A percentile compares a stretch with the other conserved stretches of the same genome.
Conservation (phyloP, 2,797 vertebrate species). For the Nothura maculosa region DNA sequence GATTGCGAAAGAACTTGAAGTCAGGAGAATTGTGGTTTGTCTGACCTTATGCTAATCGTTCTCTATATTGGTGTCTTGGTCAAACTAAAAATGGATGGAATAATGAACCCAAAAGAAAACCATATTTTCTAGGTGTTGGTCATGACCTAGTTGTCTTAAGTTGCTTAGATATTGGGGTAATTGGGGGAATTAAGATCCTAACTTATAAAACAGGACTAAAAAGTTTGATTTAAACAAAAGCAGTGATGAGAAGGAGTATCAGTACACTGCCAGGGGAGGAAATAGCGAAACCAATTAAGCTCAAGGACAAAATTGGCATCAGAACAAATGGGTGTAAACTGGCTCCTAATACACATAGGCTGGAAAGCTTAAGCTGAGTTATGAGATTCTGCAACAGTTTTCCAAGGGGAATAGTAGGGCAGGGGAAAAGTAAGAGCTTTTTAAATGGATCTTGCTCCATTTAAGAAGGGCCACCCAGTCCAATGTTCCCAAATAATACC, state of each 20-base stretch:
- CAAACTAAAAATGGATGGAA: conserved; percentile 55
- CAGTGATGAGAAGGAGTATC: conserved; percentile 39
- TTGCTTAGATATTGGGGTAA: conserved; percentile 64
- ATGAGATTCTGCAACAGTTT: conserved; percentile 36
- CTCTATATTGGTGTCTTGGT: conserved; percentile 57
- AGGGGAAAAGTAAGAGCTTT: not conserved
- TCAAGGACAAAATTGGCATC: conserved; percentile 67
- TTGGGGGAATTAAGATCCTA: conserved; percentile 58
- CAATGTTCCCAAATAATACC: not conserved
- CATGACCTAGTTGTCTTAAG: conserved; percentile 42
- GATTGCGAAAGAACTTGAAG: conserved; percentile 69
- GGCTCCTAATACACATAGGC: conserved; percentile 38
- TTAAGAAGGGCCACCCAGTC: not conserved
- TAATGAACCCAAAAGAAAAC: conserved; percentile 47
- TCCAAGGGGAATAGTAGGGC: not conserved
- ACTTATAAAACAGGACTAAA: conserved; percentile 1
- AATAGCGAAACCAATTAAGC: conserved; percentile 69
- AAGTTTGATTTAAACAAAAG: conserved; percentile 66
- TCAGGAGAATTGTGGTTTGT: conserved; percentile 41
- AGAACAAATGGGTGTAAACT: conserved; percentile 51
- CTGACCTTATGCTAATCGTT: conserved; percentile 69
- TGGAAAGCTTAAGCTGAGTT: conserved; percentile 8
- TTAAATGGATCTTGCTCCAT: not conserved
- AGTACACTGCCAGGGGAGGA: conserved; percentile 52
- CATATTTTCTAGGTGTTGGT: conserved; percentile 48